phyloP scores from a whole-genome alignment of 2,113 vertebrate genomes.

The Bufo gargarizans region DNA sequence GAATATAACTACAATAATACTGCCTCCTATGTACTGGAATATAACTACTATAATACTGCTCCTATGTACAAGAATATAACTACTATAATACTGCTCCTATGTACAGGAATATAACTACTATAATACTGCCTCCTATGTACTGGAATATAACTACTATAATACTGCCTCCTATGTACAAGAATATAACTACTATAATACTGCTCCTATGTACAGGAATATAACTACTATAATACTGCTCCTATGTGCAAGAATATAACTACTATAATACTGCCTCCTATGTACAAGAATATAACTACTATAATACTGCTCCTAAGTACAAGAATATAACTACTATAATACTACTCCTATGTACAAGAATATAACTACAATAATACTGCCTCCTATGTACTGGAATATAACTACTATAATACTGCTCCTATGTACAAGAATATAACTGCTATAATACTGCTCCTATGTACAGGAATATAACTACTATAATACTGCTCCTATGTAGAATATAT shows the following conservation, averaged over 20 bases:
- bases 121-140: neutral
- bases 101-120: neutral
- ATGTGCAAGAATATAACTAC: too few species aligned
- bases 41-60: neutral
- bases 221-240: too few species aligned
- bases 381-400: neutral
- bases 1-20: conserved; percentile 2
- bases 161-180: neutral
- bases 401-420: neutral
- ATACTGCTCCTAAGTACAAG: neutral
- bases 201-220: too few species aligned
- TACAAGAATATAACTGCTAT: conserved; percentile 2
- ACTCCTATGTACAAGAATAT: neutral
- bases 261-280: too few species aligned
- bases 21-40: neutral
- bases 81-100: neutral
- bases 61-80: neutral
- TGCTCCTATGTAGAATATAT: neutral
- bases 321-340: conserved; percentile 3
- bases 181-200: too few species aligned
- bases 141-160: neutral
- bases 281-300: conserved; percentile 5
- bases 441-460: neutral
- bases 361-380: neutral
- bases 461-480: neutral